Evolutionary conservation across 2,797 vertebrate species (phyloP).

Genomic region (Agapornis canus): DNA sequence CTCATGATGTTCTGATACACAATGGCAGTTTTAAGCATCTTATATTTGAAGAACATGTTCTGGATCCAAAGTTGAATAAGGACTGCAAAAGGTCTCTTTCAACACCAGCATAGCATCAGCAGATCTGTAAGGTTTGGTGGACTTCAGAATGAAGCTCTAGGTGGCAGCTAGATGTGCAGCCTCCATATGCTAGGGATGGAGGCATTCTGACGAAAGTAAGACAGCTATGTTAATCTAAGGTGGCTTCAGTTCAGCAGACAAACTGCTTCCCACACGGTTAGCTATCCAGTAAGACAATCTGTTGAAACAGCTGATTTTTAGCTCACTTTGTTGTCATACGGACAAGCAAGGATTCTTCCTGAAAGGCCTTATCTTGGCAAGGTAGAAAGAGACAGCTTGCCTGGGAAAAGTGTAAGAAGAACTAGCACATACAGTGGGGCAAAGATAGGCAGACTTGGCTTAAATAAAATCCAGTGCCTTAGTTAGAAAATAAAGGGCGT

Average conservation of each 20-base stretch:
- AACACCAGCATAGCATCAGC: background rate
- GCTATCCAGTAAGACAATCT: conserved; percentile 69
- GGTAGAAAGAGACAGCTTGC: conserved; percentile 49
- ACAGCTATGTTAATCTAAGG: conserved; percentile 60
- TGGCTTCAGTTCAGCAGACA: conserved; percentile 65
- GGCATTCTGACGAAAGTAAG: conserved; percentile 17
- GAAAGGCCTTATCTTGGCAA: conserved; percentile 55
- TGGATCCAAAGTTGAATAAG: background rate
- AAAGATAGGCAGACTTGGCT: conserved; percentile 56
- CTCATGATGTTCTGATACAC: background rate
- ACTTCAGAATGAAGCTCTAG: conserved; percentile 9
- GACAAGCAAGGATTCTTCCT: conserved; percentile 62
- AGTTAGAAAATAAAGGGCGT: conserved; percentile 28
- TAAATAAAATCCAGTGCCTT: conserved; percentile 36
- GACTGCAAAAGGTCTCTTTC: background rate
- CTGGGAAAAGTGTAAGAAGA: conserved; percentile 52
- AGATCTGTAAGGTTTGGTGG: background rate
- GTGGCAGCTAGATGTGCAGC: conserved; percentile 39
- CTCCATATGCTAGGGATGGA: conserved; percentile 18
- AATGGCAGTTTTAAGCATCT: background rate
- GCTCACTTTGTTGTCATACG: conserved; percentile 62
- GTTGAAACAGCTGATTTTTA: conserved; percentile 68
- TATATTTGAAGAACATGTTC: background rate
- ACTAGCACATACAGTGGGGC: conserved; percentile 49
- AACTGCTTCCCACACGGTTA: conserved; percentile 52